These are phyloP conservation scores for Tyto alba DNA, from an alignment of 2,113 vertebrate genomes.

Conservation along the genomic window DNA sequence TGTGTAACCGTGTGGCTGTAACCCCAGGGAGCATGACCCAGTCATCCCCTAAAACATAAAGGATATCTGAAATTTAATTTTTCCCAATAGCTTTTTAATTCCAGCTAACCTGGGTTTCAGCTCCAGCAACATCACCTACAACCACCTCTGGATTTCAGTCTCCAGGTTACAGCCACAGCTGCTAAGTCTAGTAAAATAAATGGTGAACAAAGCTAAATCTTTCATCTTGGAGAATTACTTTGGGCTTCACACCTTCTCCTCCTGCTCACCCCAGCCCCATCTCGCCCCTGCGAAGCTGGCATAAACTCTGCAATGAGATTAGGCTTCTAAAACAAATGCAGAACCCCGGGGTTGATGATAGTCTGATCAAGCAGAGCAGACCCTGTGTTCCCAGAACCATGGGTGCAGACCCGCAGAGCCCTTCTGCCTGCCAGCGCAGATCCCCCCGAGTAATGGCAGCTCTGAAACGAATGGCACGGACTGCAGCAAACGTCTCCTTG, in stretches of 20 bases:
- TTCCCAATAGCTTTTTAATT: neutral
- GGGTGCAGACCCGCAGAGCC: rapidly evolving
- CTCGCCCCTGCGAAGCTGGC: rapidly evolving
- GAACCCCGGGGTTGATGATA: neutral
- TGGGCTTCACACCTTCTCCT: neutral
- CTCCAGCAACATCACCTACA: neutral
- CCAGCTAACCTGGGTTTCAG: neutral
- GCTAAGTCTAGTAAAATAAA: neutral
- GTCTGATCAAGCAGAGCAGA: rapidly evolving
- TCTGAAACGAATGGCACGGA: neutral
- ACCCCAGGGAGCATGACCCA: rapidly evolving
- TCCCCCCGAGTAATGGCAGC: neutral
- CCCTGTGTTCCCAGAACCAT: neutral
- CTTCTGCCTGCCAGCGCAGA: neutral
- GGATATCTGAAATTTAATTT: neutral
- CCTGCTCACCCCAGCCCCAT: rapidly evolving
- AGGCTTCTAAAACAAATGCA: neutral
- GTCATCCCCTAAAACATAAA: neutral
- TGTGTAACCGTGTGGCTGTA: neutral
- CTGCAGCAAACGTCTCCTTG: neutral
- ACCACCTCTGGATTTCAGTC: neutral
- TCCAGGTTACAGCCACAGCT: neutral
- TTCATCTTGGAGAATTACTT: neutral
- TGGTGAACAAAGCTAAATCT: neutral
- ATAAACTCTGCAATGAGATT: neutral